Percentiles rank a stretch among this genome's conserved stretches.
phyloP scores from a whole-genome alignment of 2,888 invertebrate genomes.

The Morpho helenor region DNA sequence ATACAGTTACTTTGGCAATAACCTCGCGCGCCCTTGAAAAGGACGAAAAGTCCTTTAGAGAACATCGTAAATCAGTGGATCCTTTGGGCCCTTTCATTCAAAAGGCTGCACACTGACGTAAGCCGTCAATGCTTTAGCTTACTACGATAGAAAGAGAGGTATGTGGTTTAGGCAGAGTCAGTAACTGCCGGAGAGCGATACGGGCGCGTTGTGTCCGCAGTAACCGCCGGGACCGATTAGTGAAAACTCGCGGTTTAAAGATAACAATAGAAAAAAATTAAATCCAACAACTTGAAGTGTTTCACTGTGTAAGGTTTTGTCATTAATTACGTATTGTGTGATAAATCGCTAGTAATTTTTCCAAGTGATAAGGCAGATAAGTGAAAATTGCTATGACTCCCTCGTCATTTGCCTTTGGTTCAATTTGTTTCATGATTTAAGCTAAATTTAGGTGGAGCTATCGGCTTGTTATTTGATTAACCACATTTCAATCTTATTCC shows the following conservation, averaged over 20 bases:
- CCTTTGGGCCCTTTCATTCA: slow-evolving; percentile 53
- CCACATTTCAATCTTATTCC: slow-evolving; percentile 8
- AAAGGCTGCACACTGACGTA: slow-evolving; percentile 55
- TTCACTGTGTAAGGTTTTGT: slow-evolving; percentile 11
- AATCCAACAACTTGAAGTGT: slow-evolving; percentile 31
- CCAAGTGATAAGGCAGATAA: slow-evolving; percentile 58
- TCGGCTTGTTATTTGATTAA: slow-evolving; percentile 16
- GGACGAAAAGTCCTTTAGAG: slow-evolving; percentile 20
- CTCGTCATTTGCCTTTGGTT: slow-evolving; percentile 46
- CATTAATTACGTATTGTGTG: slow-evolving; percentile 29
- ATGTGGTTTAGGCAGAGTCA: slow-evolving; percentile 34
- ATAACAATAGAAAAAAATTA: background rate
- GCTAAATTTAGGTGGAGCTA: slow-evolving; percentile 20
- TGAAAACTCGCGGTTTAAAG: slow-evolving; percentile 16
- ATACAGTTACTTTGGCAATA: slow-evolving; percentile 5
- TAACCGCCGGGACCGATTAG: slow-evolving; percentile 9
- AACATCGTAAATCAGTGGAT: slow-evolving; percentile 20
- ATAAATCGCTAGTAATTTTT: slow-evolving; percentile 51
- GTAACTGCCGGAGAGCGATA: slow-evolving; percentile 55
- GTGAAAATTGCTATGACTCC: slow-evolving; percentile 66
- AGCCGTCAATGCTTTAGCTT: slow-evolving; percentile 55
- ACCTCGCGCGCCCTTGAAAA: slow-evolving; percentile 21
- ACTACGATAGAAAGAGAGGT: slow-evolving; percentile 36
- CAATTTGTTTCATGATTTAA: slow-evolving; percentile 36
- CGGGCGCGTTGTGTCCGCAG: slow-evolving; percentile 40